Conservation (phyloP, 2,113 vertebrate species). For the Erinaceus europaeus region DNA sequence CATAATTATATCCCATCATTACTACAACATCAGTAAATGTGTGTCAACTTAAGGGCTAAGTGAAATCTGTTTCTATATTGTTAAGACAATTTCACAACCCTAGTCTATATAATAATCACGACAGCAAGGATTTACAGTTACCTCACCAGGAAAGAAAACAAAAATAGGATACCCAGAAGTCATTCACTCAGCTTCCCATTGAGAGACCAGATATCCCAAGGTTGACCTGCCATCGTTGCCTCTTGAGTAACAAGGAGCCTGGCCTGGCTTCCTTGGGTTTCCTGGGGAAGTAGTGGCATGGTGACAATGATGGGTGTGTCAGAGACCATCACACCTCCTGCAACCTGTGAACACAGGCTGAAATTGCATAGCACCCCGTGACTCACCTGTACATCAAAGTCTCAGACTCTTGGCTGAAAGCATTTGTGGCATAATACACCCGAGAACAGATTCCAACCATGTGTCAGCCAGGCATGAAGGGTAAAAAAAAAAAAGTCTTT, state of each 20-base stretch:
- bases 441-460: not conserved
- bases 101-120: not conserved
- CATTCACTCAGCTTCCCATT: not conserved
- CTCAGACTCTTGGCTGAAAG: not conserved
- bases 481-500: not conserved
- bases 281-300: not conserved
- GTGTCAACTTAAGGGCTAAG: not conserved
- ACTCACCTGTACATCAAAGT: conserved; percentile 16
- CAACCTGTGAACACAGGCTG: not conserved
- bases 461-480: not conserved
- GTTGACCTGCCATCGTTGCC: not conserved
- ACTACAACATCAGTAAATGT: not conserved
- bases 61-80: not conserved
- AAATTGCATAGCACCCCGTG: not conserved
- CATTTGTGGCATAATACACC: not conserved
- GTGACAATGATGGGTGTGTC: not conserved
- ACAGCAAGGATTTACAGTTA: not conserved
- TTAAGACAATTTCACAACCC: not conserved
- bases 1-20: not conserved
- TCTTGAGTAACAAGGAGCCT: not conserved
- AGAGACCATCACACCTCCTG: not conserved
- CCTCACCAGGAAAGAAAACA: not conserved
- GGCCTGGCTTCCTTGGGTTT: not conserved
- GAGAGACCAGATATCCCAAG: not conserved
- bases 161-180: conserved; percentile 3